Percentiles rank a stretch among this genome's conserved stretches.
Evolutionary conservation across 2,113 vertebrate species (phyloP).

Genomic region (Nothoprocta perdicaria): DNA sequence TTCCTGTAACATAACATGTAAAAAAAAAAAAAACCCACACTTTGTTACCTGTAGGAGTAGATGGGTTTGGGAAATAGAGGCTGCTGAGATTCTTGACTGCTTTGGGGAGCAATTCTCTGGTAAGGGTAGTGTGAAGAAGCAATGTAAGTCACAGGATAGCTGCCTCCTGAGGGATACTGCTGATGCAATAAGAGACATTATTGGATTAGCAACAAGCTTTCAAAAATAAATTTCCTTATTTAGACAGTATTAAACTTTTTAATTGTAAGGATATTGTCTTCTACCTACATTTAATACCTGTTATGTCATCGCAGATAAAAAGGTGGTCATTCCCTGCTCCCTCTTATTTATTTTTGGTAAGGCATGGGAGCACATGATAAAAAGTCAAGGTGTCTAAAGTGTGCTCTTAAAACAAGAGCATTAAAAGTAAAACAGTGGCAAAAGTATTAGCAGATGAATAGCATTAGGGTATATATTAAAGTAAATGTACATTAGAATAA

Average conservation of each 20-base stretch:
- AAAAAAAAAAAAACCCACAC: neutral
- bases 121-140: conserved; percentile 83
- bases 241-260: neutral
- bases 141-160: conserved; percentile 80
- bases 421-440: neutral
- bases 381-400: neutral
- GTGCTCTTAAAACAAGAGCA: fast-evolving
- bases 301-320: neutral
- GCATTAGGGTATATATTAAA: neutral
- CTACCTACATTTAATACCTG: neutral
- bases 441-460: neutral
- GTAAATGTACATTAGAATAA: neutral
- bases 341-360: neutral
- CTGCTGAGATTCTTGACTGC: conserved; percentile 79
- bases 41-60: conserved; percentile 95
- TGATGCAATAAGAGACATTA: neutral
- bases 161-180: conserved; percentile 82
- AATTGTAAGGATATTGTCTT: neutral
- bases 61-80: conserved; percentile 93
- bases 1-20: conserved; percentile 24
- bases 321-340: neutral
- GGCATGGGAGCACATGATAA: neutral
- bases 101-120: conserved; percentile 82
- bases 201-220: neutral
- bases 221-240: neutral